Base-by-base conservation (phyloP, 92 coral and sea anemone genomes). In the Siderastrea radians region DNA sequence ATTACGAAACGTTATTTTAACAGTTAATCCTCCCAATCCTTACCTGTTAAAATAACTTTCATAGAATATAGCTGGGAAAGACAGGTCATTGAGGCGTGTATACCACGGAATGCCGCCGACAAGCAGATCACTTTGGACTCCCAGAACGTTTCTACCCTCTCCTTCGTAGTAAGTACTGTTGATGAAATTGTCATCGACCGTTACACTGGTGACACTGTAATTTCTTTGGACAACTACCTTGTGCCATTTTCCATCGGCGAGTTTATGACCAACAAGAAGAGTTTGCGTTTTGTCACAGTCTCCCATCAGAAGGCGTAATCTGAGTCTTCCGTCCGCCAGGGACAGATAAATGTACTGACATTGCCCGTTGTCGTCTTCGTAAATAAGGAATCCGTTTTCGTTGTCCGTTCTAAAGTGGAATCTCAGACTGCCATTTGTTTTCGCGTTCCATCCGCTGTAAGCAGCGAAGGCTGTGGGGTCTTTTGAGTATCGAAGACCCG, bases 191-290 rank as follows among this genome's bases (percentile, higher is more conserved):
- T 78, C 75, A 77, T 94, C 98, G 11, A 95, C 89, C 4, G 77
- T 87, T 38, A 95, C 77, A 14, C 72, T 79, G 7, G 92, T 95
- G 13, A 74, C 68, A 19, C 75, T 78, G 49, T 47, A 71, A 47
- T 90, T 75, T 50, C 90, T 87, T 14, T 85, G 84, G 45, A 92
- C 88, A 43, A 8, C 69, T 50, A 89, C 82, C 47, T 77, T 85
- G 58, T 92, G 95, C 95, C 95, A 92, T 61, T 89, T 81, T 26
- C 77, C 84, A 49, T 92, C 93, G 3, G 91, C 75, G 73, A 92
- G 91, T 6, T 53, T 86, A 51, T 62, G 80, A 6, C 95, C 95
- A 49, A 85, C 88, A 7, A 89, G 79, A 13, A 81, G 8, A 0
- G 88, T 84, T 63, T 62, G 70, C 14, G 80, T 84, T 66, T 54